These are phyloP conservation scores for Microcebus tavaratra DNA, from an alignment of 2,113 vertebrate genomes.

Conservation along the genomic window DNA sequence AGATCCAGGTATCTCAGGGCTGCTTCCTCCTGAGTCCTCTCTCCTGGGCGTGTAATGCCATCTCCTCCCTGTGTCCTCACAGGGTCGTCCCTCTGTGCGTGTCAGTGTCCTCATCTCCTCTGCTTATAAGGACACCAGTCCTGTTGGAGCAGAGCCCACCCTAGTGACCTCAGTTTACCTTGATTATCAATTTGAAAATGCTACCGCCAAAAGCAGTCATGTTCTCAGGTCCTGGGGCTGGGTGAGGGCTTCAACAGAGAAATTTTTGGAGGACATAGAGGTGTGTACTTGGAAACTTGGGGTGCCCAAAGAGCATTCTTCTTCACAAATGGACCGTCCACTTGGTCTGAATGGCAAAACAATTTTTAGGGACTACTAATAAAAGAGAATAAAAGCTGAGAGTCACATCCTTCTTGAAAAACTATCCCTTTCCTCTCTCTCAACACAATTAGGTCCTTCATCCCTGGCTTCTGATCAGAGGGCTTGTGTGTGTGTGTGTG, in stretches of 20 bases:
- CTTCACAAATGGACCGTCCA: background rate
- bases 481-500: background rate
- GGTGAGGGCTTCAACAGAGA: rapidly evolving
- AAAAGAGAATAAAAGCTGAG: rapidly evolving
- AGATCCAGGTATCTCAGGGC: rapidly evolving
- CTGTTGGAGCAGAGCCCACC: rapidly evolving
- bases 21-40: rapidly evolving
- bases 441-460: background rate
- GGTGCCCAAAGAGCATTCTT: rapidly evolving
- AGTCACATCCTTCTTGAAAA: rapidly evolving
- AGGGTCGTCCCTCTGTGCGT: rapidly evolving
- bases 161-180: background rate
- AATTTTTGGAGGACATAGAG: background rate
- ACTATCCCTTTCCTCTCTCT: background rate
- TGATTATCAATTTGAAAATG: background rate
- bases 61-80: background rate
- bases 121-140: background rate
- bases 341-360: background rate
- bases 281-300: background rate
- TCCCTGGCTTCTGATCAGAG: background rate
- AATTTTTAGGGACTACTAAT: background rate
- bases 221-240: background rate
- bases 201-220: background rate
- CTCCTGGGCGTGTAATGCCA: rapidly evolving
- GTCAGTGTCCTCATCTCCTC: background rate